These are phyloP conservation scores for Bucorvus abyssinicus DNA, from an alignment of 2,797 vertebrate genomes.

Conservation along the genomic window DNA sequence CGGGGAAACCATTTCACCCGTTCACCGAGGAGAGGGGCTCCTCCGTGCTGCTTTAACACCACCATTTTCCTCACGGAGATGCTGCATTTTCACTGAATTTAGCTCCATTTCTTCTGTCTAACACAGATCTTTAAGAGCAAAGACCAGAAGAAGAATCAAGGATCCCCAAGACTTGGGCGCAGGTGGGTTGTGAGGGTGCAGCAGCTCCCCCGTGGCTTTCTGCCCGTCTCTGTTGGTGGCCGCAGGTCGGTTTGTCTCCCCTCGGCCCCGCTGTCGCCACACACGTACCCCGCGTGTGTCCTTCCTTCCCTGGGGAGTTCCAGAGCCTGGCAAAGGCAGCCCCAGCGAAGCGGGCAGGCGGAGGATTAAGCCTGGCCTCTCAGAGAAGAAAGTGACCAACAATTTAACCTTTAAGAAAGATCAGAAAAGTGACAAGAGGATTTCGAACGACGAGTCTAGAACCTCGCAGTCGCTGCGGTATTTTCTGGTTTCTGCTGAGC, in stretches of 20 bases:
- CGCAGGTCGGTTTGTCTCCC: background rate
- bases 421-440: background rate
- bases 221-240: fast-evolving
- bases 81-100: no score
- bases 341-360: no score
- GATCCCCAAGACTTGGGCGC: background rate
- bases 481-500: background rate
- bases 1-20: background rate
- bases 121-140: background rate
- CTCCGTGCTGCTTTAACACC: background rate
- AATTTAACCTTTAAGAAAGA: background rate
- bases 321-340: background rate
- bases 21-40: background rate
- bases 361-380: background rate
- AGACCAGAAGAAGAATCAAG: background rate
- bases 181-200: fast-evolving
- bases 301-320: background rate
- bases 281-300: fast-evolving
- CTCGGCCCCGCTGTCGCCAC: fast-evolving
- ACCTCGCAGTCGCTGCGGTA: background rate
- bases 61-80: background rate
- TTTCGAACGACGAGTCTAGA: background rate
- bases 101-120: background rate
- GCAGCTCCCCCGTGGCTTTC: fast-evolving
- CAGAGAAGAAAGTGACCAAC: background rate